phyloP scores from a whole-genome alignment of 2,113 vertebrate species.

The Macaca fascicularis region DNA sequence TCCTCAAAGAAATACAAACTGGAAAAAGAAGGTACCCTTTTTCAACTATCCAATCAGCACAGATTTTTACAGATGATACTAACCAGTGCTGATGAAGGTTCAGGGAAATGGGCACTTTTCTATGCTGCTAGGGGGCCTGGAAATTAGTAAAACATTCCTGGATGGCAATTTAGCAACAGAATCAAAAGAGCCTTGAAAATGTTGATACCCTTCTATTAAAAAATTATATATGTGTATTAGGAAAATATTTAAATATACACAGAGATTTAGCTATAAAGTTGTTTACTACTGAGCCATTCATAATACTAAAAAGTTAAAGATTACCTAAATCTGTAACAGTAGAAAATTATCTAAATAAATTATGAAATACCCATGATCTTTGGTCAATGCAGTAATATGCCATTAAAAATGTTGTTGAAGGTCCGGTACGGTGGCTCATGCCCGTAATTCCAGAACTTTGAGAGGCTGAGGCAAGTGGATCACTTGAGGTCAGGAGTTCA shows the following conservation, averaged over 20 bases:
- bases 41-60: constrained; percentile 13
- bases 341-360: not conserved
- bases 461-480: not conserved
- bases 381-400: not conserved
- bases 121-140: not conserved
- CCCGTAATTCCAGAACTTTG: not conserved
- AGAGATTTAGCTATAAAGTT: constrained; percentile 16
- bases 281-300: not conserved
- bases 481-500: not conserved
- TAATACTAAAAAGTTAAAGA: not conserved
- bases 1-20: not conserved
- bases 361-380: not conserved
- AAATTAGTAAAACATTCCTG: not conserved
- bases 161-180: not conserved
- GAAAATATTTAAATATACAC: not conserved
- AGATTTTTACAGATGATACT: constrained; percentile 15
- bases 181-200: not conserved
- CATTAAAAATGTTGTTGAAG: constrained; percentile 18
- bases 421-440: rapidly evolving
- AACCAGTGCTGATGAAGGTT: not conserved
- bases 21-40: not conserved
- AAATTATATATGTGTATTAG: constrained; percentile 12
- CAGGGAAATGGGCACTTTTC: not conserved
- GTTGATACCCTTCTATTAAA: not conserved
- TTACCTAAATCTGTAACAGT: not conserved